These are phyloP conservation scores for Anagyrus pseudococci DNA, from an alignment of 2,888 invertebrate genomes.

Conservation along the genomic window DNA sequence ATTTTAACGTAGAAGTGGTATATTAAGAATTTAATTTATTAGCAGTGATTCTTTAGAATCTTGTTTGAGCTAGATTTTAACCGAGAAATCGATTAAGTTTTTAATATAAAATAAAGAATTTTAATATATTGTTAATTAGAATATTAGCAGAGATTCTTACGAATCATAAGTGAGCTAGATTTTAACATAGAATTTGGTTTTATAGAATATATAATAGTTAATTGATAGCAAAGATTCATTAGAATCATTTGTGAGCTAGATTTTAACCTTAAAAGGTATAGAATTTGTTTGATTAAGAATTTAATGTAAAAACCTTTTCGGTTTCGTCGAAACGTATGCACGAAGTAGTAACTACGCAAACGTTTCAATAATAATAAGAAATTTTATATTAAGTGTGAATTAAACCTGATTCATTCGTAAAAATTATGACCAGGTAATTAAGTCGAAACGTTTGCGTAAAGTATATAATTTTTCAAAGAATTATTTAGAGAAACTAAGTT, in stretches of 20 bases:
- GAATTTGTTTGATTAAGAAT: background rate
- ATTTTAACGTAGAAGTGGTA: background rate
- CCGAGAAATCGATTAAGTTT: background rate
- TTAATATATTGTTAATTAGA: background rate
- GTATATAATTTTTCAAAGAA: background rate
- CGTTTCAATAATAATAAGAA: too few species aligned
- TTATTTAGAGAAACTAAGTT: background rate
- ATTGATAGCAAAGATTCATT: background rate
- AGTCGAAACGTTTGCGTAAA: background rate
- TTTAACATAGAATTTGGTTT: background rate
- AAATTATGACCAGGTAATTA: background rate
- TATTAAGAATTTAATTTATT: background rate
- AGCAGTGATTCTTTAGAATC: conserved; percentile 8
- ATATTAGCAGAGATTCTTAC: conserved; percentile 1
- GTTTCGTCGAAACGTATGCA: background rate
- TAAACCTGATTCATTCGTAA: too few species aligned
- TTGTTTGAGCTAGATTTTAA: conserved; percentile 11
- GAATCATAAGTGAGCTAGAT: conserved; percentile 17
- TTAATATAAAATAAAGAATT: too few species aligned
- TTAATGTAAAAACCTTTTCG: background rate
- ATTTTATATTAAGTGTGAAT: too few species aligned
- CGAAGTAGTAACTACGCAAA: background rate
- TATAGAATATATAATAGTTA: background rate
- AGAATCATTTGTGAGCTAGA: conserved; percentile 6
- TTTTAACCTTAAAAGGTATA: background rate